phyloP scores from a whole-genome alignment of 1,140 invertebrate genomes.

The Drosophila mayri region DNA sequence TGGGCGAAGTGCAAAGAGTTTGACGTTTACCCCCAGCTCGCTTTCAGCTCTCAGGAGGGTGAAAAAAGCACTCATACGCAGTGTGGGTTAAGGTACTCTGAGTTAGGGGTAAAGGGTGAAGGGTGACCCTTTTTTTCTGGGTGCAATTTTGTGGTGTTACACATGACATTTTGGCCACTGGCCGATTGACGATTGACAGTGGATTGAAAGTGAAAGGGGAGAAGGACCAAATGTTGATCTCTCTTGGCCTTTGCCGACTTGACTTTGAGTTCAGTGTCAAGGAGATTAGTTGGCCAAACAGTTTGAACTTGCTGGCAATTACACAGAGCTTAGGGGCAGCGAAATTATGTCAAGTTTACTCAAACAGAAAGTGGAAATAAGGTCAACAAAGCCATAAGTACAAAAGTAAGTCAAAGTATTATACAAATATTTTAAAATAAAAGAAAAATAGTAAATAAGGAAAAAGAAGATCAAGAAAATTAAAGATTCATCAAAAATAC shows the following conservation, averaged over 20 bases:
- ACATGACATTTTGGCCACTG: conserved; percentile 65
- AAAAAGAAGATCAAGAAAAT: background rate
- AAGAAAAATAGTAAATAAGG: background rate
- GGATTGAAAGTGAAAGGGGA: conserved; percentile 12
- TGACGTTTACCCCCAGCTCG: conserved; percentile 10
- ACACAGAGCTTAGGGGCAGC: conserved; percentile 5
- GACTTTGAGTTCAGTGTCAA: conserved; percentile 31
- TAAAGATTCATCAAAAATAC: background rate
- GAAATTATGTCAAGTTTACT: conserved; percentile 3
- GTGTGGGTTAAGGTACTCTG: conserved; percentile 10
- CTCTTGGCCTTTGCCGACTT: conserved; percentile 21
- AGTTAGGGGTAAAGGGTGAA: background rate
- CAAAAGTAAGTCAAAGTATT: background rate
- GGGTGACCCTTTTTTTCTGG: conserved; percentile 4
- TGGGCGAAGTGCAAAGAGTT: conserved; percentile 58
- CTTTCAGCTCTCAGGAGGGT: conserved; percentile 6
- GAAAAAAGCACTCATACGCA: conserved; percentile 30
- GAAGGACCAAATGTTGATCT: conserved; percentile 1
- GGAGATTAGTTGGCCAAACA: conserved; percentile 8
- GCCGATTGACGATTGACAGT: conserved; percentile 36
- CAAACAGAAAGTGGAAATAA: background rate
- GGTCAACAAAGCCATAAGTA: background rate
- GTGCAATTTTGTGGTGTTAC: conserved; percentile 52
- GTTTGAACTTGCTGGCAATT: conserved; percentile 33
- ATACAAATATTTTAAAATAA: too few relatives aligned